A percentile compares a stretch with the other conserved stretches of the same genome.
Evolutionary conservation across 2,797 vertebrate species (phyloP).

Genomic region (Rhyacichthys aspro): DNA sequence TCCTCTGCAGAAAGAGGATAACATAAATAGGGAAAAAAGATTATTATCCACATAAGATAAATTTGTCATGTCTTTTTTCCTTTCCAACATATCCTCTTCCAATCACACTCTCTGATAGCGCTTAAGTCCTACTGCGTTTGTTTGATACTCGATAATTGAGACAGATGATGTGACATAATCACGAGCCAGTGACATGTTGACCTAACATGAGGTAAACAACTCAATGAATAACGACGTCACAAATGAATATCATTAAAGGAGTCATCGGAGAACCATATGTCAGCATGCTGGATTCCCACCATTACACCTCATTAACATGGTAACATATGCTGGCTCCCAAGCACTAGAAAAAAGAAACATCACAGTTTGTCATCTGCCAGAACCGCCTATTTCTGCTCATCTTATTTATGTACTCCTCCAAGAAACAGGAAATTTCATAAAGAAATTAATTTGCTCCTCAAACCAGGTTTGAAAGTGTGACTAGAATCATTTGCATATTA

Average conservation of each 20-base stretch:
- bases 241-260: conserved; percentile 81
- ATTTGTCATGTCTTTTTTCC: conserved; percentile 47
- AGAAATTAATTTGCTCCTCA: not conserved
- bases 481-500: not conserved
- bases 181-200: conserved; percentile 76
- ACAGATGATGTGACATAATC: conserved; percentile 79
- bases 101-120: conserved; percentile 51
- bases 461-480: not conserved
- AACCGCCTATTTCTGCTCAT: conserved; percentile 70
- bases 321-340: conserved; percentile 81
- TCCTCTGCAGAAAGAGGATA: conserved; percentile 62
- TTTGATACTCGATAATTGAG: conserved; percentile 79
- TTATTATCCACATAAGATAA: conserved; percentile 36
- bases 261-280: conserved; percentile 82
- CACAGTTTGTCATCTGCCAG: conserved; percentile 73
- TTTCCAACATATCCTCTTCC: conserved; percentile 16
- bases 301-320: conserved; percentile 83
- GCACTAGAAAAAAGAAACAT: conserved; percentile 71
- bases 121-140: conserved; percentile 43
- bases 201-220: conserved; percentile 81
- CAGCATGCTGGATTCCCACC: conserved; percentile 80
- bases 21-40: conserved; percentile 56
- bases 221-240: conserved; percentile 72
- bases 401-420: conserved; percentile 13
- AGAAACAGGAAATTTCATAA: not conserved